Evolutionary conservation across 2,888 invertebrate genomes (phyloP), one percentile per base, ranked within the genome.

Genomic region (Caenorhabditis wallacei): DNA sequence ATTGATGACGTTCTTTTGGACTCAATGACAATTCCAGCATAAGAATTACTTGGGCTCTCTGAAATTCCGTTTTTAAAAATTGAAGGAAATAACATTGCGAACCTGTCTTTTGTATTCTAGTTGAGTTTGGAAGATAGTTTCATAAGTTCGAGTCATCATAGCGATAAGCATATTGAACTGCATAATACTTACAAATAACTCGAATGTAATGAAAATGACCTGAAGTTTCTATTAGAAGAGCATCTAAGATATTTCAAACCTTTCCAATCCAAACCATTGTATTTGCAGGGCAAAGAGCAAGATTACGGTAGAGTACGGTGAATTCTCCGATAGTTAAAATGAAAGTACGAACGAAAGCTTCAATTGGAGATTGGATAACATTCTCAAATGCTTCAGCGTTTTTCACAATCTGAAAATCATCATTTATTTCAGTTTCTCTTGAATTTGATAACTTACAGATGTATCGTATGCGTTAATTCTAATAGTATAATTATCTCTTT

Each of bases 111-210:
- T 97, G 97, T 97, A 98, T 93, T 98, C 98, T 92, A 97, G 97
- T 88, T 96, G 94, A 0, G 97, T 97, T 93, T 97, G 97, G 0
- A 97, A 96, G 89, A 98, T 97, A 93, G 97, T 96, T 93, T 97
- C 97, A 92, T 98, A 98, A 3, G 98, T 98, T 92, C 98, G 66
- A 4, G 88, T 85, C 98, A 98, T 98, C 97, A 98, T 98, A 85
- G 98, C 98, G 91, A 98, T 98, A 93, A 98, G 94, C 97, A 98
- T 97, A 94, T 98, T 98, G 61, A 98, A 96, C 82, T 98, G 94
- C 40, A 98, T 93, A 80, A 98, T 95, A 0, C 97, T 96, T 22
- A 98, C 98, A 92, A 98, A 95, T 75, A 95, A 96, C 97, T 98
- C 98, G 93, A 97, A 99, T 43, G 97, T 94, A n/a, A 98, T 95